Conservation (phyloP, 2,797 vertebrate species). For the Sorex maritimensis region DNA sequence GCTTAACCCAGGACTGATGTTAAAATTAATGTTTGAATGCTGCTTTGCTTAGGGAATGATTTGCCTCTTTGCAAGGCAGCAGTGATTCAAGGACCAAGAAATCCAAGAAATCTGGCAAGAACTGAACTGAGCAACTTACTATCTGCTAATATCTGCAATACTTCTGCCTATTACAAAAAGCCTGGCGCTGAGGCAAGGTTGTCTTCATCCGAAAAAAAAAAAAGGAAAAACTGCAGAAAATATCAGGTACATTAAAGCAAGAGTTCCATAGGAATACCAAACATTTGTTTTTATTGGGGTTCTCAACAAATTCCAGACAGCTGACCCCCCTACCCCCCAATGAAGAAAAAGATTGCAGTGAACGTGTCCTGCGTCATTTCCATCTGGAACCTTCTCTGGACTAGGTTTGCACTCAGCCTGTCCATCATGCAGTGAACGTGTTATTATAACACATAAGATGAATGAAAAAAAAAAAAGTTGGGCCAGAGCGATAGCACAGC, state of each 20-base stretch:
- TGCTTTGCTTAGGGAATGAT: conserved; percentile 6
- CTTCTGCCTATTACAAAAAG: background rate
- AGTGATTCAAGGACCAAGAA: no score
- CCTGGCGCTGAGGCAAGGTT: background rate
- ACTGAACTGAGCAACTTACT: conserved; percentile 14
- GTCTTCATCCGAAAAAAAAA: background rate
- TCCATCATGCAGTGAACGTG: background rate
- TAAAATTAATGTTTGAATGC: conserved; percentile 51
- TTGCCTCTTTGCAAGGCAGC: background rate
- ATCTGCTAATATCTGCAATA: background rate
- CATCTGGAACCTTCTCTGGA: no score
- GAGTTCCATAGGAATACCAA: background rate
- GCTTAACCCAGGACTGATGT: background rate
- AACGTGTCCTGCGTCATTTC: background rate
- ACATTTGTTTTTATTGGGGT: background rate
- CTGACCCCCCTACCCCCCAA: no score
- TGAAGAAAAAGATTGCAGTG: background rate
- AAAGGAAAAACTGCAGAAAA: background rate
- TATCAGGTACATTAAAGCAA: background rate
- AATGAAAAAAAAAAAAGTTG: background rate
- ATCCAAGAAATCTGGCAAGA: background rate
- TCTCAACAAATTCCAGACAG: conserved; percentile 10
- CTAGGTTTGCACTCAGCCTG: background rate
- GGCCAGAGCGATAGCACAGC: no score
- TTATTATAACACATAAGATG: background rate